These are phyloP conservation scores for Embiotoca jacksoni DNA, from an alignment of 2,113 vertebrate genomes.

Conservation along the genomic window DNA sequence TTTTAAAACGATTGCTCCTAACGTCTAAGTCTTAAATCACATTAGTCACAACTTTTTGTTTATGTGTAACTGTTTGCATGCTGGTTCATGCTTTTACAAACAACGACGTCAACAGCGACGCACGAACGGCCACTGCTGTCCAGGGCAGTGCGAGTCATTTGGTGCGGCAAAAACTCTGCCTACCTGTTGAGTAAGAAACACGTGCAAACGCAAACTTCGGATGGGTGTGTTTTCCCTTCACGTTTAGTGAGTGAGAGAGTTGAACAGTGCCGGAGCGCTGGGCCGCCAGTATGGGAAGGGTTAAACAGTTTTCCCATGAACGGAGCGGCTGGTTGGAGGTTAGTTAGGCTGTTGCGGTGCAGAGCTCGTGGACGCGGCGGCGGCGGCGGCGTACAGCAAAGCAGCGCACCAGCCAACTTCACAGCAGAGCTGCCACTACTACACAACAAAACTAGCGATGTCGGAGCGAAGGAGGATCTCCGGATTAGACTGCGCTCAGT, in stretches of 20 bases:
- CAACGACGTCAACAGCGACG: neutral
- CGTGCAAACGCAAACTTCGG: neutral
- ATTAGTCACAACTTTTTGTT: too few relatives aligned
- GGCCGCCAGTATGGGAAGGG: constrained; percentile 61
- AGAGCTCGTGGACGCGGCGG: constrained; percentile 72
- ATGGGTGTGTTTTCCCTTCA: neutral
- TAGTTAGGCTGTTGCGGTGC: constrained; percentile 67
- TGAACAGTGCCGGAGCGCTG: neutral
- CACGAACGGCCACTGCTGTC: neutral
- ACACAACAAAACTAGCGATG: constrained; percentile 65
- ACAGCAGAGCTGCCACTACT: constrained; percentile 30
- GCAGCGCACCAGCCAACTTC: constrained; percentile 58
- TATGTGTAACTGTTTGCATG: neutral
- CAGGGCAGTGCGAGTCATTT: neutral
- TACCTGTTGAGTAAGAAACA: constrained; percentile 58
- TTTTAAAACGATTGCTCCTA: too few relatives aligned
- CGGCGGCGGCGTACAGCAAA: constrained; percentile 65
- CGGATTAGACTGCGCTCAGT: constrained; percentile 51
- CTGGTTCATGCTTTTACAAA: neutral
- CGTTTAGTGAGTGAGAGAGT: neutral
- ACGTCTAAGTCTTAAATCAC: too few relatives aligned
- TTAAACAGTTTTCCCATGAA: constrained; percentile 67
- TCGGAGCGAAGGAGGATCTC: constrained; percentile 60
- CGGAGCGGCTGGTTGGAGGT: constrained; percentile 67
- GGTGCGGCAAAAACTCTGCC: neutral